Percentiles rank a stretch among this genome's conserved stretches.
Conservation (phyloP, 2,888 invertebrate genomes). For the Scaptomyza polygonia region DNA sequence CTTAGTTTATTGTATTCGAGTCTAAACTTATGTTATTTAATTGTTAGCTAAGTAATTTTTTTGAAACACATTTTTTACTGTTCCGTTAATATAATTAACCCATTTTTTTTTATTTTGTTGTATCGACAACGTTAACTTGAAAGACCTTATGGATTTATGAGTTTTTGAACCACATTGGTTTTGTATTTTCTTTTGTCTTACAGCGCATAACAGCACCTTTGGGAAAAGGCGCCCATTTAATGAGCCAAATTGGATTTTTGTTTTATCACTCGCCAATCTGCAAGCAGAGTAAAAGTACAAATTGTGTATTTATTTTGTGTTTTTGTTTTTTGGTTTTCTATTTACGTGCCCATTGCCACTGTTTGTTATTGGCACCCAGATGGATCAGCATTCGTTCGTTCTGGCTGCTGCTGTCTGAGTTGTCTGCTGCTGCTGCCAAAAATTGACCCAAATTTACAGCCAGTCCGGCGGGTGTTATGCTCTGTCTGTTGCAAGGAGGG, state of each 20-base stretch:
- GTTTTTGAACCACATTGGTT: neutral
- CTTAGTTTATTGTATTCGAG: too few species aligned
- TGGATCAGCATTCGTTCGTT: slow-evolving; percentile 23
- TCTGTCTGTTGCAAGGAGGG: neutral
- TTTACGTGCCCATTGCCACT: slow-evolving; percentile 46
- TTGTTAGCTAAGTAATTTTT: too few species aligned
- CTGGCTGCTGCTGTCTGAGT: slow-evolving; percentile 37
- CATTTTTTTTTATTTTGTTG: neutral
- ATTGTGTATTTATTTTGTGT: neutral
- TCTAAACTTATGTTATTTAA: too few species aligned
- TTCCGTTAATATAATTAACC: too few species aligned
- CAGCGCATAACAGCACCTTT: neutral
- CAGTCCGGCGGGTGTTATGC: slow-evolving; percentile 23
- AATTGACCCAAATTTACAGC: slow-evolving; percentile 73
- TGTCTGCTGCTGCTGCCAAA: slow-evolving; percentile 56
- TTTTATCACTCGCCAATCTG: slow-evolving; percentile 13
- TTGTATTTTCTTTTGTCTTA: neutral
- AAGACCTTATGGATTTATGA: neutral
- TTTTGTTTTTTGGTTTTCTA: slow-evolving; percentile 18
- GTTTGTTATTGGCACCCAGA: slow-evolving; percentile 57
- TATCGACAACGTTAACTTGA: neutral
- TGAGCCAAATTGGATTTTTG: slow-evolving; percentile 18
- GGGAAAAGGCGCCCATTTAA: neutral
- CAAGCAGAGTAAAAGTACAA: slow-evolving; percentile 19
- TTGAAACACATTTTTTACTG: too few species aligned